Conservation (phyloP, 2,113 vertebrate genomes). For the Eulacestoma nigropectus region DNA sequence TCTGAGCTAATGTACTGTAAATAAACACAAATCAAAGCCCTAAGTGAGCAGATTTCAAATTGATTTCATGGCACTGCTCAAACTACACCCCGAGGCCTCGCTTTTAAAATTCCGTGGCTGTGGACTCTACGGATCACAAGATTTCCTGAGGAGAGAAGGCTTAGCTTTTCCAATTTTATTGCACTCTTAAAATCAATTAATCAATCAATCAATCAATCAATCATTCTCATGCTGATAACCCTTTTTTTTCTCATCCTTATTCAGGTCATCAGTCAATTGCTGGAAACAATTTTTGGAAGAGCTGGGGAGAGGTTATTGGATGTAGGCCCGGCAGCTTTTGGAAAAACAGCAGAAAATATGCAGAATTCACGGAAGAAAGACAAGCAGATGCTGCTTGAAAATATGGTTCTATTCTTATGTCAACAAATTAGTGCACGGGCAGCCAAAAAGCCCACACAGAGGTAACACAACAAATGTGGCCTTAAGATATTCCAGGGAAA, state of each 20-base stretch:
- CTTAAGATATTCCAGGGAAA: background rate
- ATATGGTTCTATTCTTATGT: slow-evolving; percentile 21
- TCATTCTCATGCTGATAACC: background rate
- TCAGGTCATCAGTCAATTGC: background rate
- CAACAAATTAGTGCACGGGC: slow-evolving; percentile 11
- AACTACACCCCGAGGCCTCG: background rate
- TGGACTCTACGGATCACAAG: background rate
- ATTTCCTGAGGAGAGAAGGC: background rate
- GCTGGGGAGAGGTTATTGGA: slow-evolving; percentile 39
- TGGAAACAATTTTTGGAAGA: slow-evolving; percentile 22
- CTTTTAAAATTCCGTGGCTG: background rate
- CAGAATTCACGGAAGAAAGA: slow-evolving; percentile 30
- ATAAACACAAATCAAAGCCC: slow-evolving; percentile 2
- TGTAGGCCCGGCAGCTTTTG: slow-evolving; percentile 1
- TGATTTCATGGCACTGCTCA: background rate
- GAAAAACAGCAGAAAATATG: slow-evolving; percentile 43
- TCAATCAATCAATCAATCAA: background rate
- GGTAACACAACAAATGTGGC: slow-evolving; percentile 32
- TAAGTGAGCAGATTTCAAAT: background rate
- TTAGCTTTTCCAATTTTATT: background rate
- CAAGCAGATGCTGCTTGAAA: slow-evolving; percentile 55
- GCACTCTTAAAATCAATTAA: background rate
- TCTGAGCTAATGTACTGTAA: background rate
- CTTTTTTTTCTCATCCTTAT: background rate
- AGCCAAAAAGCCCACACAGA: slow-evolving; percentile 60